Evolutionary conservation across 2,888 invertebrate species (phyloP).

Genomic region (Peribatodes rhomboidaria): DNA sequence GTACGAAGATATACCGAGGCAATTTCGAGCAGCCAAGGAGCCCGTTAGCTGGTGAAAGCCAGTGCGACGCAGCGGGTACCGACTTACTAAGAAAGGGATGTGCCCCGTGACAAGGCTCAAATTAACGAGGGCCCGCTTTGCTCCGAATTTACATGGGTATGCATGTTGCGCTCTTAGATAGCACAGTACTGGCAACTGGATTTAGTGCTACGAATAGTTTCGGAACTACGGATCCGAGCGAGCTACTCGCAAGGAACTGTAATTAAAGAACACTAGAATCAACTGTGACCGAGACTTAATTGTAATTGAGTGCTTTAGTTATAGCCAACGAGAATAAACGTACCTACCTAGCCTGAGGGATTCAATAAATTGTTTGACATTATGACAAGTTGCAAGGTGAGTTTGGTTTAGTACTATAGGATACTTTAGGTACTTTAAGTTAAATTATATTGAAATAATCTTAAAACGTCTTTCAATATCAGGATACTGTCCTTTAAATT

Average conservation of each 20-base stretch:
- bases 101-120: conserved; percentile 78
- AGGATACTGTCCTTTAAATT: too few species aligned
- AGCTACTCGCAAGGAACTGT: conserved; percentile 67
- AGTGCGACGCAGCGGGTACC: conserved; percentile 50
- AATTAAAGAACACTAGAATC: conserved; percentile 75
- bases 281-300: conserved; percentile 61
- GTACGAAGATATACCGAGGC: conserved; percentile 68
- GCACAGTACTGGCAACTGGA: conserved; percentile 69
- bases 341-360: neutral
- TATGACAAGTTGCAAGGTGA: too few species aligned
- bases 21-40: conserved; percentile 64
- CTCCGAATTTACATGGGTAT: conserved; percentile 82
- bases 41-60: conserved; percentile 60
- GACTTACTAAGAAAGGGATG: conserved; percentile 82
- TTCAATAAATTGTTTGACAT: too few species aligned
- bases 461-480: neutral
- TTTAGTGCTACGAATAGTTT: conserved; percentile 82
- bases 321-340: conserved; percentile 38
- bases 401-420: too few species aligned
- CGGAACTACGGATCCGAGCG: conserved; percentile 63
- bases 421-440: too few species aligned
- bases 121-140: conserved; percentile 76
- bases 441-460: too few species aligned
- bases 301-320: conserved; percentile 54
- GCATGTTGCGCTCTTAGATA: conserved; percentile 78